These are phyloP conservation scores for Horisme vitalbata DNA, from an alignment of 2,888 invertebrate genomes.

Conservation along the genomic window DNA sequence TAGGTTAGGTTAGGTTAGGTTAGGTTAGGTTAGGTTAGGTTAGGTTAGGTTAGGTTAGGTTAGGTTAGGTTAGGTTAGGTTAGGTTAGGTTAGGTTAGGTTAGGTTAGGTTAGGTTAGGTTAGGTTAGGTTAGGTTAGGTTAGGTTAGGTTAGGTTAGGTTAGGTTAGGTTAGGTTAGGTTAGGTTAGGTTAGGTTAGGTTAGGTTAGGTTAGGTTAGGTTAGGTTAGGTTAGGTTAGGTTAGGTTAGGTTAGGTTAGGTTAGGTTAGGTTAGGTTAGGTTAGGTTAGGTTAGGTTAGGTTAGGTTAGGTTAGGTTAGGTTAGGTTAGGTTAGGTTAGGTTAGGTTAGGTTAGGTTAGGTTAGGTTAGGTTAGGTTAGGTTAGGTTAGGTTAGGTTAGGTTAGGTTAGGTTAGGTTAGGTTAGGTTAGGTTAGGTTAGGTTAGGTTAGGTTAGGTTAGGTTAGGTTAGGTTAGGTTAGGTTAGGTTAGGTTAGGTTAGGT, in stretches of 20 bases:
- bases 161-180: slow-evolving; percentile 15
- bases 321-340: slow-evolving; percentile 28
- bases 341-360: slow-evolving; percentile 25
- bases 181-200: slow-evolving; percentile 16
- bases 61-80: slow-evolving; percentile 31
- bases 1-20: slow-evolving; percentile 32
- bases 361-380: slow-evolving; percentile 25
- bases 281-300: slow-evolving; percentile 19
- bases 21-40: slow-evolving; percentile 29
- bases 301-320: slow-evolving; percentile 25
- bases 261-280: slow-evolving; percentile 16
- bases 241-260: slow-evolving; percentile 19
- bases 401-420: slow-evolving; percentile 22
- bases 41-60: slow-evolving; percentile 23
- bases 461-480: slow-evolving; percentile 30
- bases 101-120: slow-evolving; percentile 33
- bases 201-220: slow-evolving; percentile 31
- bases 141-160: slow-evolving; percentile 28
- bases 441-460: slow-evolving; percentile 24
- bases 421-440: slow-evolving; percentile 23
- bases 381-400: slow-evolving; percentile 24
- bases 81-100: slow-evolving; percentile 27
- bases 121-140: slow-evolving; percentile 32
- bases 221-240: slow-evolving; percentile 31
- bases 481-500: slow-evolving; percentile 33